phyloP scores from a whole-genome alignment of 2,113 vertebrate species.

The Ellobius talpinus region DNA sequence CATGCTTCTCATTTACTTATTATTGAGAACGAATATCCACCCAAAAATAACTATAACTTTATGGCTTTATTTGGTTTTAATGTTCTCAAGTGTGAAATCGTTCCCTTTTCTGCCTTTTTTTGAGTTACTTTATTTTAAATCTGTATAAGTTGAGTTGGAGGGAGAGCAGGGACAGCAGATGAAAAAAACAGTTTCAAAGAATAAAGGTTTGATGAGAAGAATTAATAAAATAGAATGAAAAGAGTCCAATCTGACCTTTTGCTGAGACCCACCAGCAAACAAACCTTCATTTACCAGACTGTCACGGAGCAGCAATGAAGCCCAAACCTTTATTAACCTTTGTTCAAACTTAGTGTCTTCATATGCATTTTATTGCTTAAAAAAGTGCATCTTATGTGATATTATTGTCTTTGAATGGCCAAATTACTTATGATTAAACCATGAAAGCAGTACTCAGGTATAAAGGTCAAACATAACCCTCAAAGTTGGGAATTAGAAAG shows the following conservation, averaged over 20 bases:
- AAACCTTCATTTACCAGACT: background rate
- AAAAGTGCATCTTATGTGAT: background rate
- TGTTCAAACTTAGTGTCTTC: background rate
- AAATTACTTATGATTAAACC: slow-evolving; percentile 57
- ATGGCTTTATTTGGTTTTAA: background rate
- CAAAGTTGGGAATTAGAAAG: background rate
- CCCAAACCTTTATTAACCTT: background rate
- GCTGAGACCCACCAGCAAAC: background rate
- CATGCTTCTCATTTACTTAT: background rate
- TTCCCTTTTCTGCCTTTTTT: background rate
- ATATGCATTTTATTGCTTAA: background rate
- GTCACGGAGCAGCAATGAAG: background rate
- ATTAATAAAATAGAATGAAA: background rate
- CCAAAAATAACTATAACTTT: background rate
- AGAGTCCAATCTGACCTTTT: background rate
- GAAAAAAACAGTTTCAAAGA: background rate
- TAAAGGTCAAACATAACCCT: background rate
- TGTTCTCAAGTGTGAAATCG: background rate
- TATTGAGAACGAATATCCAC: background rate
- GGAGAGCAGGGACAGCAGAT: no score
- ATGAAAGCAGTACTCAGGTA: slow-evolving; percentile 28
- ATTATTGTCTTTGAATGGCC: slow-evolving; percentile 40
- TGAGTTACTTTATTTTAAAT: background rate
- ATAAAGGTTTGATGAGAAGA: background rate
- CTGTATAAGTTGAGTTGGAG: background rate